Evolutionary conservation across 1,140 invertebrate genomes (phyloP).

Genomic region (Belonocnema kinseyi): DNA sequence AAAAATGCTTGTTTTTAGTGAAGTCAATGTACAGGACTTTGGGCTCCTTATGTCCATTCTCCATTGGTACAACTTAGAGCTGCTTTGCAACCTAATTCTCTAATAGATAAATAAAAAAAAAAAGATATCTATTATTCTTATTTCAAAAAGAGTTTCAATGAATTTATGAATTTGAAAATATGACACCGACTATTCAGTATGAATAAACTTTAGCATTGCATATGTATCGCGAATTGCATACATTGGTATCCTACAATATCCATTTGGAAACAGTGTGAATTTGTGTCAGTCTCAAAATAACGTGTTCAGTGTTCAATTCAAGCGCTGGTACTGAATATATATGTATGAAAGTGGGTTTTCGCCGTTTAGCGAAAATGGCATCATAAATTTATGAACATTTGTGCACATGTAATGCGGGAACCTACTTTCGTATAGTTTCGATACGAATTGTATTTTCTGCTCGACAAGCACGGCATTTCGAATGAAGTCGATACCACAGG

Average conservation of each 20-base stretch:
- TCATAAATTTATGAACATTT: background rate
- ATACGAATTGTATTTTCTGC: background rate
- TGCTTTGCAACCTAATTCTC: too few species aligned
- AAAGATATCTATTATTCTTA: too few species aligned
- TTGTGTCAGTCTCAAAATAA: background rate
- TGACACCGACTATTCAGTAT: too few species aligned
- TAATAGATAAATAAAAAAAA: too few species aligned
- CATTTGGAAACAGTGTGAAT: background rate
- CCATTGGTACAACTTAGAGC: too few species aligned
- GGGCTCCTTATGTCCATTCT: too few species aligned
- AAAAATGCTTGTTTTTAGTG: too few species aligned
- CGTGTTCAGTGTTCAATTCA: constrained; percentile 14
- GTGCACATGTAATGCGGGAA: background rate
- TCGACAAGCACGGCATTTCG: background rate
- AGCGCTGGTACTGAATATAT: background rate
- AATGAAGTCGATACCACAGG: background rate
- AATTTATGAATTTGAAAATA: too few species aligned
- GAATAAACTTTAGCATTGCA: too few species aligned
- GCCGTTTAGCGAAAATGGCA: background rate
- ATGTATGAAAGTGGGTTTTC: background rate
- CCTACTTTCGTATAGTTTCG: background rate
- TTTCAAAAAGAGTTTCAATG: too few species aligned
- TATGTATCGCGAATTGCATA: background rate
- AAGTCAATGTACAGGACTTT: too few species aligned
- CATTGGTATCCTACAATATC: background rate